Evolutionary conservation across 2,888 invertebrate genomes (phyloP), one percentile per base, ranked within the genome.

Genomic region (Adela reaumurella): DNA sequence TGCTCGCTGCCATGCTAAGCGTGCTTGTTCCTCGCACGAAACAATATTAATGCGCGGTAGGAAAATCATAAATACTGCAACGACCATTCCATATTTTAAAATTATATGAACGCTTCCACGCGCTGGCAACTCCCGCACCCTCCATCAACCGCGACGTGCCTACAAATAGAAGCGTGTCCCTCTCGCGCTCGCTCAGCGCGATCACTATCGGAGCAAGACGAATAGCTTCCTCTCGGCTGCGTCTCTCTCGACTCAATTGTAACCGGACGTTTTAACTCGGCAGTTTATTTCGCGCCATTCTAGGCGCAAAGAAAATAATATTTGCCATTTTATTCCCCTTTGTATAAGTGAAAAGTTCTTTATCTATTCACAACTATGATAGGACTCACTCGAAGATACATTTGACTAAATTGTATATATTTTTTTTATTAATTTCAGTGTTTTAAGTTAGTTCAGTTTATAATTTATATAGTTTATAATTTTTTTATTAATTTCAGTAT

Each of bases 171-270:
- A 10, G 17, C 17, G 17, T 55, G 52, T 64, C 59, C 60, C 56
- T 59, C 56, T 63, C 57, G 49, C 54, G 53, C 60, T 49, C 54
- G 56, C 56, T 58, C 59, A 59, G 56, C 58, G 58, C 43, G 66
- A 68, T 70, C 61, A 58, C 56, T 67, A 68, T 69, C 67, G 60
- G 65, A 64, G 64, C 62, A 64, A 67, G 69, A 67, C 60, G 57
- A 58, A 67, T 62, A 58, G 55, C 59, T 43, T 43, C 43, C 43
- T 35, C 8, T 35, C 14, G 4, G 35, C 35, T 11, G 8, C 35
- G 35, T 35, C 35, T 35, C 35, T 14, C 3, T 14, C 14, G 35
- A 35, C n/a, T n/a, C n/a, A 35, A 35, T 3, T 35, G 35, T 35
- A 35, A 19, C 43, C 17, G 43, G 43, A 43, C 43, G 43, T 35